Evolutionary conservation across 2,797 vertebrate species (phyloP), one percentile per base, ranked within the genome.

Genomic region (Sphenodon punctatus): DNA sequence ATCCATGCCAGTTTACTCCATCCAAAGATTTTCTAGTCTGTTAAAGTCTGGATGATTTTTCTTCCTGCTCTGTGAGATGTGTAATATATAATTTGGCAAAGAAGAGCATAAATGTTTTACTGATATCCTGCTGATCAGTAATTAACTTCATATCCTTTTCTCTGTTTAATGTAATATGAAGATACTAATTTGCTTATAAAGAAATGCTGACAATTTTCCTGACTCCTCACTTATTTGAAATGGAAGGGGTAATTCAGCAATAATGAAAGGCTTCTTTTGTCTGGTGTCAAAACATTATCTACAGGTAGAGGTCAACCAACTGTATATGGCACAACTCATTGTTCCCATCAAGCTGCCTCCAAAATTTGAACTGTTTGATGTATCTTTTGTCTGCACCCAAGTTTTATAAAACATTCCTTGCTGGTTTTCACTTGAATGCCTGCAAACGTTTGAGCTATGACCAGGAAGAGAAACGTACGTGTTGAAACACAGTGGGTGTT

Each of bases 181-280:
- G 74, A 66, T 89, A 76, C 89, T 88, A 82, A 82, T 90, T 89
- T 84, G 14, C 42, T 83, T 82, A 39, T 42, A 63, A 80, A 68
- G 22, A 43, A 79, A 80, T 75, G 72, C 36, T 85, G 78, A 73
- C 43, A 78, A 77, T 79, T 78, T 86, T 4, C 30, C 32, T 78
- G 48, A 69, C 34, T 81, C 4, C 6, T 55, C 64, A 67, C 7
- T 7, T 89, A 10, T 61, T 88, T 80, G 78, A n/a, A n/a, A 85
- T 84, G 39, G 27, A 75, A 82, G 85, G 22, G 6, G 3, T 25
- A n/a, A 46, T 75, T 76, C 23, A 71, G n/a, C 78, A 84, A 69
- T 19, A 74, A 25, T 16, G 58, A 68, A 60, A 72, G 39, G 14
- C 48, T 43, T 63, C 16, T 36, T 71, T 41, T 49, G 80, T 71